Base-by-base conservation (phyloP, 2,797 vertebrate species). In the Labeo calbasu region DNA sequence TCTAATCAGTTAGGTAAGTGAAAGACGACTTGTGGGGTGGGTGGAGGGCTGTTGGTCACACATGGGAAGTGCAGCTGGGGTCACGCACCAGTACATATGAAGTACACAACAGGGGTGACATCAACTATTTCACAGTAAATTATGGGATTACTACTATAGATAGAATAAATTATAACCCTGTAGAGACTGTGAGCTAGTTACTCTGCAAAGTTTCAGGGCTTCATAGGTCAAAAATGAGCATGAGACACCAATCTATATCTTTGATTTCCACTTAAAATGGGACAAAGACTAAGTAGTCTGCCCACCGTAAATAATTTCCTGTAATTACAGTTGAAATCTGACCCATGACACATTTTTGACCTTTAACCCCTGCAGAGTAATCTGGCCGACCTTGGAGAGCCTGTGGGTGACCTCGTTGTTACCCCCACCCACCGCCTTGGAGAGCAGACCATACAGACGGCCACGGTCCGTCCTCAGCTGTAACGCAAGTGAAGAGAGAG, bases 311-410 rank as follows among this genome's bases (percentile, higher is more conserved):
- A 17, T 53, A 0, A 28, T n/a, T 25, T 40, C n/a, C 40, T 69
- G 61, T 69, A 65, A 66, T 63, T 36, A 79, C 59, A 80, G 71
- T 87, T 87, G 85, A 43, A 87, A 77, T 81, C 81, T 82, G 66
- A 70, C 13, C 1, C 66, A 23, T 8, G 40, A 13, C 7, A 73
- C 63, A 79, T 81, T 66, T 85, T 79, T 82, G 83, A 87, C 59
- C 86, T 81, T 51, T 84, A 78, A 87, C 84, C 68, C 80, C 65
- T 81, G 86, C 88, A 91, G 81, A 76, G 70, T 72, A 77, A 83
- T 76, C 59, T 75, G 80, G 85, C 92, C 90, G 85, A 94, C 93
- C 93, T 94, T 92, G 9, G 92, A 92, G 91, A 93, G 88, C 88
- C 89, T 91, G 90, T 15, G 80, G 85, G 90, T 89, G 89, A 89